Conservation (phyloP, 2,113 vertebrate genomes). For the Lampris incognitus region DNA sequence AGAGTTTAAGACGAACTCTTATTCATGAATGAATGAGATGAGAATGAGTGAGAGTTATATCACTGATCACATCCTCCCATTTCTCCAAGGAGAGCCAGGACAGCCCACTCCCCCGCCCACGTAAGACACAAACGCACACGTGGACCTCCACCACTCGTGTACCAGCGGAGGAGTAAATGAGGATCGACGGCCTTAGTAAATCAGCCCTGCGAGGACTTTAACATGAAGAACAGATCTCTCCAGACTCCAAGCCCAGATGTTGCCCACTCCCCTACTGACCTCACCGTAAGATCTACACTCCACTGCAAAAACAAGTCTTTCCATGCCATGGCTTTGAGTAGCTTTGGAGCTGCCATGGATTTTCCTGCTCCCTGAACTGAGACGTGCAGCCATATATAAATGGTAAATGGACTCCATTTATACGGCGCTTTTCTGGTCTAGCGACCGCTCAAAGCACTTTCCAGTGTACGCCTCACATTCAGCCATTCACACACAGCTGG, state of each 20-base stretch:
- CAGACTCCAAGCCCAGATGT: neutral
- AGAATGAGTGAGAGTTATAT: neutral
- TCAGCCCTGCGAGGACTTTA: constrained; percentile 37
- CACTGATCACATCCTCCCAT: constrained; percentile 47
- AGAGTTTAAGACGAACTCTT: neutral
- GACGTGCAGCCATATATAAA: neutral
- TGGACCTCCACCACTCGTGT: neutral
- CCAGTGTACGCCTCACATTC: no score
- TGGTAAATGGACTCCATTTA: neutral
- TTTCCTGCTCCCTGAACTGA: neutral
- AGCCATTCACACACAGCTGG: no score
- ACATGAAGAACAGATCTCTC: constrained; percentile 14
- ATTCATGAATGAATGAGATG: constrained; percentile 7
- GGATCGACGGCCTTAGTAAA: constrained; percentile 48
- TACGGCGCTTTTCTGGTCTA: no score
- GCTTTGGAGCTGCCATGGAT: neutral
- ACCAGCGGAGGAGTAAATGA: constrained; percentile 54
- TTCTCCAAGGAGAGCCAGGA: constrained; percentile 29
- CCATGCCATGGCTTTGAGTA: neutral
- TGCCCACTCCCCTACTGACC: neutral
- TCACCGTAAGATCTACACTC: neutral
- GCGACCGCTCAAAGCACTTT: no score
- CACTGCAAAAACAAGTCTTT: neutral
- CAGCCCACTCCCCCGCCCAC: constrained; percentile 7
- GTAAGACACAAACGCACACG: constrained; percentile 8